These are phyloP conservation scores for Indicator indicator DNA, from an alignment of 2,113 vertebrate species.

Conservation along the genomic window DNA sequence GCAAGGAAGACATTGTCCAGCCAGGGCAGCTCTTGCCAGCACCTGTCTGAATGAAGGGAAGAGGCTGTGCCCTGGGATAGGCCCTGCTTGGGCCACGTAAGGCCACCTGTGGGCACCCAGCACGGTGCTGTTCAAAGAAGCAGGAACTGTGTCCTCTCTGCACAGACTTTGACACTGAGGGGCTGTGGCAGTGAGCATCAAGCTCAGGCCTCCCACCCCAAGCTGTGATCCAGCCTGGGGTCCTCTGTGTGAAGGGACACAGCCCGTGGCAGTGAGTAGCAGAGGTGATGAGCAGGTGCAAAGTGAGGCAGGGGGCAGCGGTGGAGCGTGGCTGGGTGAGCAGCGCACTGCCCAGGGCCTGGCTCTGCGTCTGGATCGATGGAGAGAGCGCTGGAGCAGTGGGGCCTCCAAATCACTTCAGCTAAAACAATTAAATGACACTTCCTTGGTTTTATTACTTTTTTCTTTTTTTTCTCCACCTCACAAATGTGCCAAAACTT, in stretches of 20 bases:
- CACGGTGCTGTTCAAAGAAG: neutral
- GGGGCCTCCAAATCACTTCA: slow-evolving; percentile 25
- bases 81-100: rapidly evolving
- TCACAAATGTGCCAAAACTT: slow-evolving; percentile 55
- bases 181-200: rapidly evolving
- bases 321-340: rapidly evolving
- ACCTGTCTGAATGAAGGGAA: neutral
- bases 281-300: neutral
- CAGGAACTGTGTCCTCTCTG: neutral
- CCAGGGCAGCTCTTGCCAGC: neutral
- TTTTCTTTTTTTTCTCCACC: slow-evolving; percentile 8
- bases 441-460: slow-evolving; percentile 50
- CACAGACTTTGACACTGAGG: rapidly evolving
- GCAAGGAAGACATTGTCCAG: neutral
- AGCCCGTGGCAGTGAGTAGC: neutral
- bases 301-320: neutral
- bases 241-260: neutral
- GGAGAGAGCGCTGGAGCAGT: neutral
- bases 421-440: slow-evolving; percentile 68
- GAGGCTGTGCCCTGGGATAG: neutral
- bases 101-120: neutral
- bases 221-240: neutral
- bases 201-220: rapidly evolving
- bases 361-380: neutral
- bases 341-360: neutral